Percentiles rank a stretch among this genome's conserved stretches.
Conservation (phyloP, 1,140 invertebrate species). For the Homalodisca vitripennis region DNA sequence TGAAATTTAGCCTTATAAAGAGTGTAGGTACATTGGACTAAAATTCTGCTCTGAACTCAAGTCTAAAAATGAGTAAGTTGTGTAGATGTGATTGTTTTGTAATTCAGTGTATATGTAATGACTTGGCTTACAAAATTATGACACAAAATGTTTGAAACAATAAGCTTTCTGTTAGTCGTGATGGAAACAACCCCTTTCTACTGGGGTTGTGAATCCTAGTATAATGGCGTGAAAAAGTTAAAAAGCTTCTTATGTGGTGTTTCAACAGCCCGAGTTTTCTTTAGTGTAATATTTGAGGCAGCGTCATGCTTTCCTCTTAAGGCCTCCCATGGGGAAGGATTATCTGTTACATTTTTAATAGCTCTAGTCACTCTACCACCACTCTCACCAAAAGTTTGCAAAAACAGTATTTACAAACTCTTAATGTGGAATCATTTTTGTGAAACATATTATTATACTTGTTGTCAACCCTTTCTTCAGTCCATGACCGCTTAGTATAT, state of each 20-base stretch:
- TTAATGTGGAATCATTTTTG: slow-evolving; percentile 4
- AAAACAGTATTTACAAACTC: slow-evolving; percentile 26
- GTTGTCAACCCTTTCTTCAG: slow-evolving; percentile 6
- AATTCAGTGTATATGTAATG: too few relatives aligned
- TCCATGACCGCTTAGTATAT: slow-evolving; percentile 7
- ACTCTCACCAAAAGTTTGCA: slow-evolving; percentile 11
- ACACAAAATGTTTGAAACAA: too few relatives aligned
- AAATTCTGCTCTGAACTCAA: slow-evolving; percentile 24
- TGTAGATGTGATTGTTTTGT: too few relatives aligned
- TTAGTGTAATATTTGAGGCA: slow-evolving; percentile 13
- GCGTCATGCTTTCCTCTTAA: slow-evolving; percentile 26
- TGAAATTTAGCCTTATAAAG: slow-evolving; percentile 18
- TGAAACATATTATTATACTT: slow-evolving; percentile 20
- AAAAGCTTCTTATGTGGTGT: slow-evolving; percentile 28
- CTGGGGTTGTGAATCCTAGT: slow-evolving; percentile 20
- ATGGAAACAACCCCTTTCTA: too few relatives aligned
- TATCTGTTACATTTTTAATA: neutral
- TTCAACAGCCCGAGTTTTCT: slow-evolving; percentile 21
- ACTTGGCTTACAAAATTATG: too few relatives aligned
- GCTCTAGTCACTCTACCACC: slow-evolving; percentile 26
- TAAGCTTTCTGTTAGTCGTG: too few relatives aligned
- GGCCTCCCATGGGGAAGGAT: slow-evolving; percentile 10
- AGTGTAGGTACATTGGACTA: slow-evolving; percentile 11
- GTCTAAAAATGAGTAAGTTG: too few relatives aligned
- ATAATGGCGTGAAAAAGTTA: slow-evolving; percentile 23